These are phyloP conservation scores for Candidula unifasciata DNA, from an alignment of 2,888 invertebrate genomes.

Conservation along the genomic window DNA sequence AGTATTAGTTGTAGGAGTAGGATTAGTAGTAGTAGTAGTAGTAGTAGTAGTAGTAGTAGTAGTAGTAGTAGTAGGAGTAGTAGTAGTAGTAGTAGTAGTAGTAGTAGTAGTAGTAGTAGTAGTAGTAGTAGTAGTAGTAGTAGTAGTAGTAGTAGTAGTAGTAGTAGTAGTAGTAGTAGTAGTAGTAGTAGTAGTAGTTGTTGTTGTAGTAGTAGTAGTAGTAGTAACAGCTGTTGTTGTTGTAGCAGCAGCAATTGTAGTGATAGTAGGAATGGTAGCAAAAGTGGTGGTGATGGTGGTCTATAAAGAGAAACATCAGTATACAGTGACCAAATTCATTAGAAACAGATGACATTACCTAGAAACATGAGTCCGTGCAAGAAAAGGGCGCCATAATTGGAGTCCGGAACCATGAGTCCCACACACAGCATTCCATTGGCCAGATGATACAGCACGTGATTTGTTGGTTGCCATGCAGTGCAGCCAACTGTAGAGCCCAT, in stretches of 20 bases:
- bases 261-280: too few relatives aligned
- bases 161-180: slow-evolving; percentile 30
- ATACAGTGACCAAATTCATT: too few relatives aligned
- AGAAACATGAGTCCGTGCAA: slow-evolving; percentile 89
- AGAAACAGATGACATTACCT: too few relatives aligned
- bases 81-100: too few relatives aligned
- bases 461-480: slow-evolving; percentile 86
- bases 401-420: slow-evolving; percentile 88
- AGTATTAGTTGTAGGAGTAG: too few relatives aligned
- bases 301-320: too few relatives aligned
- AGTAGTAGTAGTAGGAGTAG: too few relatives aligned
- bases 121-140: slow-evolving; percentile 39
- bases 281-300: too few relatives aligned
- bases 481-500: slow-evolving; percentile 76
- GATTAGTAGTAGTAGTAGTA: too few relatives aligned
- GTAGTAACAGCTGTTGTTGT: too few relatives aligned
- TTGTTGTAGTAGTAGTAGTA: not conserved
- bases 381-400: slow-evolving; percentile 87
- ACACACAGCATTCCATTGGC: slow-evolving; percentile 88
- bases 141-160: slow-evolving; percentile 23
- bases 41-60: too few relatives aligned
- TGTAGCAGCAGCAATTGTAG: too few relatives aligned
- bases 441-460: slow-evolving; percentile 86
- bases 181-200: slow-evolving; percentile 9
- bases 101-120: not conserved